Base-by-base conservation (phyloP, 2,888 invertebrate genomes). In the Epirrhoe alternata region DNA sequence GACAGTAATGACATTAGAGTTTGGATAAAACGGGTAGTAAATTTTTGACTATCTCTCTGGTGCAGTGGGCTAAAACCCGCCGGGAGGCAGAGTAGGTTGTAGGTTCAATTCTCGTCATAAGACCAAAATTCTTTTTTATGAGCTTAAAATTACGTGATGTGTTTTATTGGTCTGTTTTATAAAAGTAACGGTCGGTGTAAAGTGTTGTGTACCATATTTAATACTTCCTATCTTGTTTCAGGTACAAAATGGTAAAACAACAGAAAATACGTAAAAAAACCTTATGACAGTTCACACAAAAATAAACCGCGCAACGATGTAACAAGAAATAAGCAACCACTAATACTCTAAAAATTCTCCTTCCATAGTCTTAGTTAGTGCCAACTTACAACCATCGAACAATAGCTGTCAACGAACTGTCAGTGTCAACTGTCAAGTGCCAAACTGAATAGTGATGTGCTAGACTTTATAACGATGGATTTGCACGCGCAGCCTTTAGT, bases 401-500 rank as follows among this genome's bases (percentile, higher is more conserved):
- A 58, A 38, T 63, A 49, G 17, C 16, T 47, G 47, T 47, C 33
- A 33, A 12, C 17, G 49, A 58, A 58, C 31, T 54, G 35, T 16
- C 35, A 54, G 33, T 38, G 38, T 10, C 53, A 64, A 64, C 60
- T 58, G 58, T 35, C 55, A 62, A 62, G 42, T 53, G 14, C 42
- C 64, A 50, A 66, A 47, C 45, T 47, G 8, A 49, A 55, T 38
- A 75, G 77, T 79, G 78, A 82, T 81, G 80, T 79, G 73, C 62
- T 74, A 73, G 65, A 66, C 38, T 47, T 62, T 64, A 66, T 76
- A 71, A 77, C 74, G 59, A 93, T 93, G 92, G 93, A 92, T 87
- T 84, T 93, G 42, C 92, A 93, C 85, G 87, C 92, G n/a, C 90
- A 90, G 0, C 86, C 86, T 7, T 70, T 92, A 71, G 90, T 92